These are phyloP conservation scores for Latrodectus elegans DNA, from an alignment of 2,888 invertebrate genomes.

Conservation along the genomic window DNA sequence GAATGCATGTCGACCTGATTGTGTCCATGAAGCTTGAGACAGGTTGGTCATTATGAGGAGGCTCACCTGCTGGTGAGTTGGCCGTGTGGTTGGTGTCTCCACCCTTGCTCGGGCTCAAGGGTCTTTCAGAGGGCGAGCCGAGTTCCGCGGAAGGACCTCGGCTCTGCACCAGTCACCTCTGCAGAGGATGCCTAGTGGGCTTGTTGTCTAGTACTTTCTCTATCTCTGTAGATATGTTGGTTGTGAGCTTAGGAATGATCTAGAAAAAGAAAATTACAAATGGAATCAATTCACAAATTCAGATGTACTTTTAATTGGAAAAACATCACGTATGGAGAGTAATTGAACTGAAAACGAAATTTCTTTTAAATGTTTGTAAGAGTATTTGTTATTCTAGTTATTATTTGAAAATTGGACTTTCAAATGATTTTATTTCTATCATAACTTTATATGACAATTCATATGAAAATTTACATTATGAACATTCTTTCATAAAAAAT, in stretches of 20 bases:
- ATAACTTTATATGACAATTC: too few relatives aligned
- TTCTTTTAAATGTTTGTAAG: too few relatives aligned
- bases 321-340: too few relatives aligned
- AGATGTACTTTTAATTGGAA: too few relatives aligned
- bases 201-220: slow-evolving; percentile 94
- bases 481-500: too few relatives aligned
- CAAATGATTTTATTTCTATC: too few relatives aligned
- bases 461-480: too few relatives aligned
- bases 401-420: too few relatives aligned
- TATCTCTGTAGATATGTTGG: slow-evolving; percentile 89
- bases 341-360: too few relatives aligned
- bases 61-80: slow-evolving; percentile 10
- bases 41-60: slow-evolving; percentile 17
- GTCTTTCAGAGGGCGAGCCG: slow-evolving; percentile 55
- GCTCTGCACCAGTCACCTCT: slow-evolving; percentile 68
- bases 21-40: slow-evolving; percentile 37
- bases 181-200: slow-evolving; percentile 78
- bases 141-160: slow-evolving; percentile 59
- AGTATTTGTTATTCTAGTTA: too few relatives aligned
- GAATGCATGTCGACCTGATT: slow-evolving; percentile 43
- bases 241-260: slow-evolving; percentile 92
- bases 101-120: slow-evolving; percentile 15
- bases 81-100: slow-evolving; percentile 14
- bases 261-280: slow-evolving; percentile 75
- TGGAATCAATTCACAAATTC: too few relatives aligned